These are phyloP conservation scores for Ditylenchus weischeri DNA, from an alignment of 2,888 invertebrate genomes.

Conservation along the genomic window DNA sequence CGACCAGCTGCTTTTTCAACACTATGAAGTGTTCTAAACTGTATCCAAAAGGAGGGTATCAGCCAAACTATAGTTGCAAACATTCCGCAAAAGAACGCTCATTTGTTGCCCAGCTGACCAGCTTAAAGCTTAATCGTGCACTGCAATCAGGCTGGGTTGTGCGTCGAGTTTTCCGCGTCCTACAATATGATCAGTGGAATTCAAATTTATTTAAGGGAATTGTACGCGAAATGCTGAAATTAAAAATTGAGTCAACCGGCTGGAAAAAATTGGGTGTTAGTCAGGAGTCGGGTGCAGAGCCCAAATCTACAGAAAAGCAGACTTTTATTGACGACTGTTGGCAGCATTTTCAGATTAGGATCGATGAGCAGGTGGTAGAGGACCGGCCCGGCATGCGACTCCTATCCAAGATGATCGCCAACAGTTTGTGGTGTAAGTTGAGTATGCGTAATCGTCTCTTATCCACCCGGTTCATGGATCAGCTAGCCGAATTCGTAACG, in stretches of 20 bases:
- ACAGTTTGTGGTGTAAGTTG: constrained; percentile 12
- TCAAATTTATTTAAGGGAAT: neutral
- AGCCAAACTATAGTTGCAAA: neutral
- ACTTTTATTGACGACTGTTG: too few species aligned
- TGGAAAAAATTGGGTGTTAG: too few species aligned
- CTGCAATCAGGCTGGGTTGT: neutral
- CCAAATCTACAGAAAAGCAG: too few species aligned
- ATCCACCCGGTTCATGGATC: neutral
- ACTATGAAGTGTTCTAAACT: neutral
- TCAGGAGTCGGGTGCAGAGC: too few species aligned
- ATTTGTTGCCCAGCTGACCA: neutral
- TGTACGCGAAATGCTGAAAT: neutral
- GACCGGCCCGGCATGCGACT: too few species aligned
- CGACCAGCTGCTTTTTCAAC: neutral
- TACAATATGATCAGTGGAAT: neutral
- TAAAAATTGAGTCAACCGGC: constrained; percentile 1
- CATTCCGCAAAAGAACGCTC: neutral
- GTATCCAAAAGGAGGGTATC: neutral
- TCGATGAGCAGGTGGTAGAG: too few species aligned
- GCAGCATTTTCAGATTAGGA: too few species aligned
- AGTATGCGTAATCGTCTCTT: constrained; percentile 12
- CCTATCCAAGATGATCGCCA: too few species aligned
- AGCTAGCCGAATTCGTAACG: neutral
- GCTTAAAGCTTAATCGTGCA: neutral
- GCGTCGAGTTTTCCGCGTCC: neutral